Conservation (phyloP, 2,888 invertebrate genomes). For the Watsonalla cultraria region DNA sequence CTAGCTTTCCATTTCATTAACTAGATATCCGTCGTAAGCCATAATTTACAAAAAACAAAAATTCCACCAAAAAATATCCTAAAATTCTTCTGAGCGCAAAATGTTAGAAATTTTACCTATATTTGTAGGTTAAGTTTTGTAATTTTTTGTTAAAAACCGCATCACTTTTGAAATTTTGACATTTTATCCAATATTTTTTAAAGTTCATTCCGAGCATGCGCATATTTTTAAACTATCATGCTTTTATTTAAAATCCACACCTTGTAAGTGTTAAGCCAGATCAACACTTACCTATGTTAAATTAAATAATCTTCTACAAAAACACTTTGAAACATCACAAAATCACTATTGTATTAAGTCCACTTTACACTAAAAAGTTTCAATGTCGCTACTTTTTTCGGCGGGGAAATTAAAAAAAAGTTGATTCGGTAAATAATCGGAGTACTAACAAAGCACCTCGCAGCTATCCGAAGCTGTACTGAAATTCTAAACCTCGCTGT, state of each 20-base stretch:
- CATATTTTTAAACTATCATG: slow-evolving; percentile 54
- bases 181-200: slow-evolving; percentile 1
- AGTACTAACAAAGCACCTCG: slow-evolving; percentile 73
- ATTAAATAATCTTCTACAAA: not conserved
- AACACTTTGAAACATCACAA: slow-evolving; percentile 1
- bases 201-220: slow-evolving; percentile 61
- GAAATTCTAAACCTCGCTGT: slow-evolving; percentile 77
- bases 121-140: too few relatives aligned
- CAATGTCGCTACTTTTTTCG: slow-evolving; percentile 19
- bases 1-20: too few relatives aligned
- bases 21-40: too few relatives aligned
- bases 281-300: slow-evolving; percentile 45
- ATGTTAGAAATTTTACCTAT: too few relatives aligned
- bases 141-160: not conserved
- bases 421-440: slow-evolving; percentile 68
- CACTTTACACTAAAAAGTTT: slow-evolving; percentile 10
- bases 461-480: slow-evolving; percentile 77
- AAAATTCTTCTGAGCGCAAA: too few relatives aligned
- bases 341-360: not conserved
- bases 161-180: not conserved
- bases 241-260: slow-evolving; percentile 40
- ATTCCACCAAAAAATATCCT: too few relatives aligned
- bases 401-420: slow-evolving; percentile 52
- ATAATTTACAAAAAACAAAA: too few relatives aligned
- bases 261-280: slow-evolving; percentile 37